phyloP scores from a whole-genome alignment of 2,797 vertebrate genomes.

The Aselliscus stoliczkanus region DNA sequence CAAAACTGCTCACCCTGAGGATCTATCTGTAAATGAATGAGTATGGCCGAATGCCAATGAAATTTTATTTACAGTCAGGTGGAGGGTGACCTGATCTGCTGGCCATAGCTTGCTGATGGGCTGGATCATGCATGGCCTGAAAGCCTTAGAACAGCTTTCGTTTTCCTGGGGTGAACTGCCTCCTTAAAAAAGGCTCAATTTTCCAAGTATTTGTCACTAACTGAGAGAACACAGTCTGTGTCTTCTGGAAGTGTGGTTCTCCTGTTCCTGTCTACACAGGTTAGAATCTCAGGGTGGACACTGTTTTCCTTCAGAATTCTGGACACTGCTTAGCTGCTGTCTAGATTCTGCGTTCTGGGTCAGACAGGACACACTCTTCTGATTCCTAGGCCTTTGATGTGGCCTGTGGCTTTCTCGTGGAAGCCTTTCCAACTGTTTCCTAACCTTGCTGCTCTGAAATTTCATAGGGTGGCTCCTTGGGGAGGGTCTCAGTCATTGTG shows the following conservation, averaged over 20 bases:
- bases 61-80: neutral
- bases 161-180: neutral
- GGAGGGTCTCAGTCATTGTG: neutral
- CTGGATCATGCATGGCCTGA: neutral
- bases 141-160: neutral
- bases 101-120: neutral
- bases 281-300: neutral
- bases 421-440: neutral
- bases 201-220: neutral
- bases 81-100: neutral
- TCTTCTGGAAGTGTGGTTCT: neutral
- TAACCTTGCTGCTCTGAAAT: neutral
- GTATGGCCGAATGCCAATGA: neutral
- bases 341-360: neutral
- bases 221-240: no score
- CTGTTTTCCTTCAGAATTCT: neutral
- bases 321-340: accelerated
- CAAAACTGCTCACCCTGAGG: no score
- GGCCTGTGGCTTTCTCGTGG: neutral
- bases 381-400: neutral
- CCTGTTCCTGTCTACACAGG: neutral
- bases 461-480: no score
- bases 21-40: no score
- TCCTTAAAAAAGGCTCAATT: neutral
- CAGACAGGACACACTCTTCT: neutral